Evolutionary conservation across 2,113 vertebrate genomes (phyloP).

Genomic region (Strix uralensis): DNA sequence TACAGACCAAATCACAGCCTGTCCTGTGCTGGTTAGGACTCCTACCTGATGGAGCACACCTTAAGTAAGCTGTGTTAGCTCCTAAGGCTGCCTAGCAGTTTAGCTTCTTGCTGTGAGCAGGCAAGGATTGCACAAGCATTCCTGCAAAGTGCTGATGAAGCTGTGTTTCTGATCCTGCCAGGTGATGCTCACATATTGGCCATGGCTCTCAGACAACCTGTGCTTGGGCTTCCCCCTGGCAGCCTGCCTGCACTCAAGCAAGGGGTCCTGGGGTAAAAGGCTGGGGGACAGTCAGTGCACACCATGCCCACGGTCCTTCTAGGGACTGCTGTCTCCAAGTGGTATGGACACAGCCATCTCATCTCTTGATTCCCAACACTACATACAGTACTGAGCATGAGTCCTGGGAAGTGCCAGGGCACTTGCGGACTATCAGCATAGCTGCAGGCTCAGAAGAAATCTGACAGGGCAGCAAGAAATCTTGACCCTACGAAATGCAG

Average conservation of each 20-base stretch:
- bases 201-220: not conserved
- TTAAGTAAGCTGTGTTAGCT: not conserved
- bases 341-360: not conserved
- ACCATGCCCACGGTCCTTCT: not conserved
- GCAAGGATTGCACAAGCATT: not conserved
- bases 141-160: not conserved
- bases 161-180: not conserved
- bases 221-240: not conserved
- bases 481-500: not conserved
- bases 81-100: not conserved
- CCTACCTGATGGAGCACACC: not conserved
- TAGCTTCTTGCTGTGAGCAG: not conserved
- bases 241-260: not conserved
- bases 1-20: not conserved
- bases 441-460: not conserved
- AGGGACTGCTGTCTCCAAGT: not conserved
- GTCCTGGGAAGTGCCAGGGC: not conserved
- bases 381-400: not conserved
- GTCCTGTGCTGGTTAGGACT: not conserved
- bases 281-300: not conserved
- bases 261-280: not conserved
- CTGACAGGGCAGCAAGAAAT: not conserved
- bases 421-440: accelerated
- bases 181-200: not conserved
- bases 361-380: not conserved